Percentiles rank a stretch among this genome's conserved stretches.
phyloP scores from a whole-genome alignment of 2,888 invertebrate genomes.

The Xestia c-nigrum region DNA sequence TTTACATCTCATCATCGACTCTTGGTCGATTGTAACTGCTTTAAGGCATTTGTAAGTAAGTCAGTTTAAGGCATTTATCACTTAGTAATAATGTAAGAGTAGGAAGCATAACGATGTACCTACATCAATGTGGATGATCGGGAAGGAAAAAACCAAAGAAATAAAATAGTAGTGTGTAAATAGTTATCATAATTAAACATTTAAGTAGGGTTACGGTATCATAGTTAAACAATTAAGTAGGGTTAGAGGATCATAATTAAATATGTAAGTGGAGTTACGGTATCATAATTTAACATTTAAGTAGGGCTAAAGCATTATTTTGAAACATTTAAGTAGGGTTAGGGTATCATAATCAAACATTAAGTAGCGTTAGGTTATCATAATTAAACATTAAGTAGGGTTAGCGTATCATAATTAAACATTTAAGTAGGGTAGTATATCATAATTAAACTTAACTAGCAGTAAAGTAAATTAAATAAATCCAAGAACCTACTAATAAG shows the following conservation, averaged over 20 bases:
- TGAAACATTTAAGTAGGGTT: neutral
- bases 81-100: conserved; percentile 14
- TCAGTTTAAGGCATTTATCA: neutral
- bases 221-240: neutral
- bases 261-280: neutral
- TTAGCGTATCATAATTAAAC: neutral
- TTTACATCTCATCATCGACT: no score
- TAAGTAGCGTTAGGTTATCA: neutral
- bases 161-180: conserved; percentile 52
- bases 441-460: neutral
- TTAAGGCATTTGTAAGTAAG: conserved; percentile 12
- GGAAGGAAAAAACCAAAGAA: conserved; percentile 45
- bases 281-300: neutral
- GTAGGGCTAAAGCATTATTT: neutral
- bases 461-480: neutral
- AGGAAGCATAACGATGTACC: conserved; percentile 6
- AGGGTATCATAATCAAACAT: neutral
- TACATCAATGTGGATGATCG: neutral
- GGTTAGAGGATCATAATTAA: neutral
- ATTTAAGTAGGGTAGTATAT: neutral
- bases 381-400: neutral
- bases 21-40: neutral
- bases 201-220: neutral
- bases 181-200: conserved; percentile 15
- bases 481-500: neutral